Base-by-base conservation (phyloP, 1,140 invertebrate species). In the Trachymyrmex cornetzi region DNA sequence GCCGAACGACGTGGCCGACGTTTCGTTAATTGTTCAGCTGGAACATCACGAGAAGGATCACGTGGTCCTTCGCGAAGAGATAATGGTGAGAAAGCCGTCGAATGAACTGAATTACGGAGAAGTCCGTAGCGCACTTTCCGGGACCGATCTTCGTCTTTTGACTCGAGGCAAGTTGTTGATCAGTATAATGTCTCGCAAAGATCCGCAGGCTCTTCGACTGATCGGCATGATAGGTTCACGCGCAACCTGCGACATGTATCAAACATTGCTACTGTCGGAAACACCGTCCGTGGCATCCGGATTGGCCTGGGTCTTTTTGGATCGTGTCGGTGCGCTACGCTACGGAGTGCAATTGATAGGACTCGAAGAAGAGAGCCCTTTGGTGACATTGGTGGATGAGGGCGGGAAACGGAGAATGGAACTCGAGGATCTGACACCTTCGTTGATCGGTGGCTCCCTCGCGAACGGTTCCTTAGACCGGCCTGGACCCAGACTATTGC, bases 181-280 rank as follows among this genome's bases (percentile, higher is more conserved):
- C 1, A 96, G 96, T 0, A 94, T 98, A 2, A 96, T 97, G 91
- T 97, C 97, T 0, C 96, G 96, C 55, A 96, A 96, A 11, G 96
- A 97, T 75, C 96, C 96, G 0, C 95, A 97, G 53, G 93, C 93
- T 11, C 91, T 98, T 14, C 95, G 96, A 69, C 95, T 98, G 11
- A 95, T 95, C 19, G 98, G 98, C 0, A 94, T 95, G 16, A 96
- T 98, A 6, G 95, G 97, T 7, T 97, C 97, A 12, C 96, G 97
- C 77, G 96, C 97, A 1, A 97, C 97, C 9, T 98, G 98, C 92
- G 98, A 98, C 93, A 96, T 98, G 61, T 98, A 98, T 93, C 97
- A 98, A 88, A 96, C 97, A 0, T 93, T 97, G 0, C 92, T 98
- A 11, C 72, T 91, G 0, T 95, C 96, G 64, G 95, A 96, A 81